Conservation (phyloP, 2,797 vertebrate genomes). For the Sebastes vulpes region DNA sequence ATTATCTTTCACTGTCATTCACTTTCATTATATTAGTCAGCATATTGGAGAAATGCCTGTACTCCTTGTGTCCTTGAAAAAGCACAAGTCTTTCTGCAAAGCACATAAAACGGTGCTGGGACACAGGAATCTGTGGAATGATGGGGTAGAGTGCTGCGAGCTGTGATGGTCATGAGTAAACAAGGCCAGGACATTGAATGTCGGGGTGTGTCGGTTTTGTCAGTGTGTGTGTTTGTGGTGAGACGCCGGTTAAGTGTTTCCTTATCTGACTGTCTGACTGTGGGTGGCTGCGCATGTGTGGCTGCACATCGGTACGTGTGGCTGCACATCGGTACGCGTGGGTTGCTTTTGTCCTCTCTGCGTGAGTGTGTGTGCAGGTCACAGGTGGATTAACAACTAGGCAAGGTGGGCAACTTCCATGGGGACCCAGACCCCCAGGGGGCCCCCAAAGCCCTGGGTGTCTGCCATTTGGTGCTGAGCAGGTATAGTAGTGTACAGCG, state of each 20-base stretch:
- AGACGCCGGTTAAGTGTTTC: constrained; percentile 78
- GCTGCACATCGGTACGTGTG: constrained; percentile 44
- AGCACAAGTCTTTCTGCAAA: constrained; percentile 8
- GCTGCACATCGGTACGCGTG: constrained; percentile 41
- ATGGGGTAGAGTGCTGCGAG: constrained; percentile 67
- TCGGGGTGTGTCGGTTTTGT: constrained; percentile 67
- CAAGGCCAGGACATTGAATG: constrained; percentile 65
- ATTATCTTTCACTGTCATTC: neutral
- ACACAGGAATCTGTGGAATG: constrained; percentile 75
- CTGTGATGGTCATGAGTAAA: constrained; percentile 77
- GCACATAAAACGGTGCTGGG: constrained; percentile 56
- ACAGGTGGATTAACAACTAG: constrained; percentile 17
- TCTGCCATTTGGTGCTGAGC: neutral
- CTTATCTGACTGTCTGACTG: constrained; percentile 80
- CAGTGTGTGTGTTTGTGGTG: constrained; percentile 72
- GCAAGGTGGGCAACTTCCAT: neutral
- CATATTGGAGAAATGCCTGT: neutral
- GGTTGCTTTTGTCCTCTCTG: constrained; percentile 34
- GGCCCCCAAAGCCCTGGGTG: neutral
- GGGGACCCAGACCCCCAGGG: neutral
- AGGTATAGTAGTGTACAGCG: neutral
- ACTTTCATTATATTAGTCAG: neutral
- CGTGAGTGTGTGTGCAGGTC: neutral
- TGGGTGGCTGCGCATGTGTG: constrained; percentile 64
- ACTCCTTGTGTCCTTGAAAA: constrained; percentile 15